Evolutionary conservation across 2,888 invertebrate species (phyloP), one percentile per base, ranked within the genome.

Genomic region (Aphelenchoides bicaudatus): DNA sequence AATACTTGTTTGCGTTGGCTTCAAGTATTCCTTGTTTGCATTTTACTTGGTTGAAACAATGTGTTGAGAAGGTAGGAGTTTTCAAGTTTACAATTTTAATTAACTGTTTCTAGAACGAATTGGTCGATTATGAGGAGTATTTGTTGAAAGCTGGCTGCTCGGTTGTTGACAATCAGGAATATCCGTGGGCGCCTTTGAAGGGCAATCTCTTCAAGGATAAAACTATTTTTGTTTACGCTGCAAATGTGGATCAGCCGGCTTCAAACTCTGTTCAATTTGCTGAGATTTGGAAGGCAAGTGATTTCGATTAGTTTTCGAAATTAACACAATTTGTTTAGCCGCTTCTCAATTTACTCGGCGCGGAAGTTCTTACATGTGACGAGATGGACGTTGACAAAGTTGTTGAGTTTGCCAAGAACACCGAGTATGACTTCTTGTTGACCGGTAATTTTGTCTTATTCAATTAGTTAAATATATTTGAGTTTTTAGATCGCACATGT

Each of bases 1-100:
- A 88, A 75, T 88, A 86, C 79, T 83, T 89, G 67, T 85, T 86
- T 66, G 87, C 87, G 66, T 78, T 89, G 38, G 87, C 88, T 0
- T 84, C 85, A 1, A 86, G 86, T 59, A 83, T 88, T 47, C 83
- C 82, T 1, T 84, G 86, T 4, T 81, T 88, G 3, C 85, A 85
- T 39, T 87, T 88, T 79, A 83, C 83, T 57, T 89, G 88, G 88
- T 84, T 89, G 53, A 84, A 86, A 29, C 81, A 84, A 66, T 86
- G 85, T 71, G 86, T 87, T 71, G 78, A 78, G 16, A 38, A 27
- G 55, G 53, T 52, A 5, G 23, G 25, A 19, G 5, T 4, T 65
- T 65, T 39, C 30, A 21, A 38, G 16, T n/a, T 49, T 13, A 56
- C 37, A 4, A 34, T 30, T 13, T 28, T 59, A 28, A 59, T 4